Base-by-base conservation (phyloP, 2,797 vertebrate species). In the Spea hammondii region DNA sequence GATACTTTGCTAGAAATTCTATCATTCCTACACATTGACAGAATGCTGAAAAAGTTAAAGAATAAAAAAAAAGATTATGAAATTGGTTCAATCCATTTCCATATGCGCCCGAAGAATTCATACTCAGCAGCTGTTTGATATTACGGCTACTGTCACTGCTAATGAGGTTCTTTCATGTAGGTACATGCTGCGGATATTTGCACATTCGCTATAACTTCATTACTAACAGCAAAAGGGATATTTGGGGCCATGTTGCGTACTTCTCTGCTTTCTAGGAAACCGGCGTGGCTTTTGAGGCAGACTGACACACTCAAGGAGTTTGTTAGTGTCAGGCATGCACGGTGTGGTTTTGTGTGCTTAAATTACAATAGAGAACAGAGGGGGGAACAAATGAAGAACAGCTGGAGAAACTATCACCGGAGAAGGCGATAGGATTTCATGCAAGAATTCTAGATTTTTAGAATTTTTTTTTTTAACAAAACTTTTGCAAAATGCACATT, bases 251-350 rank as follows among this genome's bases (percentile, higher is more conserved):
- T 76, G 64, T 72, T 72, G 51, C 74, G 73, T 64, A 72, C 53
- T 70, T 77, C 64, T 55, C 12, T 73, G 79, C 79, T 82, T 82
- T 77, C 79, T 77, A 82, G 79, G 79, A 82, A 82, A 67, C 74
- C 70, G 62, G 46, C 75, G 68, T 60, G 72, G 70, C 65, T 66
- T 82, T 55, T 68, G 70, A 65, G 72, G 49, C 62, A 66, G 79
- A 13, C 74, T 80, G 74, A 77, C 68, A 76, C 74, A 81, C 70
- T 72, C 51, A 48, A 76, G 64, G 62, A 76, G 74, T 81, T 67
- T 77, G 74, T 81, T 67, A 74, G 66, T 80, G 78, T 75, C 78
- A 75, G 60, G 46, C 72, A 5, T n/a, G 59, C 69, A 59, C 72
- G 14, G 73, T 11, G 44, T 48, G 67, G 68, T 17, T 71, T 66